Conservation (phyloP, 1,140 invertebrate genomes). For the Piezodorus guildinii region DNA sequence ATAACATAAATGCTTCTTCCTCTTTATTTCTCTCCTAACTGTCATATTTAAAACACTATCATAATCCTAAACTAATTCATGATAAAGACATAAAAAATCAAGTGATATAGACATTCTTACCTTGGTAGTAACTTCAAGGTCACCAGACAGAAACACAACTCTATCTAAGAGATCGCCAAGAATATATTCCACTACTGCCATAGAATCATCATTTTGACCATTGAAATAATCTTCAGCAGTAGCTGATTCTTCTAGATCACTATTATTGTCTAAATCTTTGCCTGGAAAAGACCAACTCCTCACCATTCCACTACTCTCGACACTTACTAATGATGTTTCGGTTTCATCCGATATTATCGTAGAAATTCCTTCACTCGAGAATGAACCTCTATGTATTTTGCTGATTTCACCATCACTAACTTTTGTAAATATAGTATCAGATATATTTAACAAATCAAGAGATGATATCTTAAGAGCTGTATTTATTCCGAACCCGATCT, state of each 20-base stretch:
- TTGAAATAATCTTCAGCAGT: conserved; percentile 47
- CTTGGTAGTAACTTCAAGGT: conserved; percentile 20
- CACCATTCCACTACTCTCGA: conserved; percentile 26
- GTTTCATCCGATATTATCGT: conserved; percentile 7
- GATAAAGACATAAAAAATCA: not conserved
- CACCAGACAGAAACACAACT: conserved; percentile 31
- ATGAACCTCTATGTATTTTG: conserved; percentile 21
- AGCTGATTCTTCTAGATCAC: conserved; percentile 38
- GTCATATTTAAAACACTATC: no score
- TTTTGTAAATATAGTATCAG: conserved; percentile 29
- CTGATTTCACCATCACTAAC: conserved; percentile 29
- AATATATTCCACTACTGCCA: conserved; percentile 40
- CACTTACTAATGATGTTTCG: not conserved
- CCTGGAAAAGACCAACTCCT: conserved; percentile 30
- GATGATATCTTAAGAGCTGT: conserved; percentile 26
- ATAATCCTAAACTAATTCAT: no score
- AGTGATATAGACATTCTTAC: not conserved
- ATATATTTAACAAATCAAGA: conserved; percentile 28
- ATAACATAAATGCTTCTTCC: no score
- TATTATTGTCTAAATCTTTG: conserved; percentile 20
- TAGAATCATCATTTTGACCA: conserved; percentile 25
- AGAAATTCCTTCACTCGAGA: conserved; percentile 25
- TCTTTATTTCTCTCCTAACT: no score
- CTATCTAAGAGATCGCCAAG: conserved; percentile 44
- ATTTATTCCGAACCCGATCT: conserved; percentile 23